Evolutionary conservation across 1,140 invertebrate species (phyloP), one percentile per base, ranked within the genome.

Genomic region (Zaprionus inermis): DNA sequence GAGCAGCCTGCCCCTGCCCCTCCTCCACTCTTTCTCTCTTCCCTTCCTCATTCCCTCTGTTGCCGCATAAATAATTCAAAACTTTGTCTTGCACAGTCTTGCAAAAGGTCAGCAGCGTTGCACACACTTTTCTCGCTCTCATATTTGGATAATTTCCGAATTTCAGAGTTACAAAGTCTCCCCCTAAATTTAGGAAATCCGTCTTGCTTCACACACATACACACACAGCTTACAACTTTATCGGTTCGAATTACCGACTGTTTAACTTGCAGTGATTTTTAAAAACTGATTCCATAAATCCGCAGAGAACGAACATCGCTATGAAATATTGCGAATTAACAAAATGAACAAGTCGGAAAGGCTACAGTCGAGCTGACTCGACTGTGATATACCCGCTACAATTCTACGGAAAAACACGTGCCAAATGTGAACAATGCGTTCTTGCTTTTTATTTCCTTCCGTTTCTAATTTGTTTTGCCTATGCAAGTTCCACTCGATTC

Each of bases 21-120:
- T 32, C 30, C 30, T 10, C 10, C 14, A 9, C 36, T 44, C 28
- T 24, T 20, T 5, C 12, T 34, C 11, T n/a, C 20, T 10, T 18
- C 14, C 18, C 32, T 3, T 11, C 44, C 9, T 12, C 9, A 6
- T 22, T 5, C 44, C 59, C 73, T 49, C 30, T 46, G 14, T n/a
- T 49, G 55, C 24, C 49, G 32, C 77, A 88, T 88, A 81, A 88
- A 88, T 86, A 83, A 86, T 88, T 82, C 60, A 72, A 79, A 81
- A 86, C 81, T 68, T 88, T 88, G 72, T 54, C 63, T 67, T 38
- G 44, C 46, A 78, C 59, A 72, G 67, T 70, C 61, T 51, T 51
- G 14, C 60, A 52, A 49, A 49, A 22, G 44, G 44, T 49, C 44
- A 22, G 18, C 18, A 38, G 44, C 20, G 9, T 16, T 20, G 44